These are phyloP conservation scores for Geodia barretti DNA, from an alignment of 37 sponge, comb jelly and placozoan species.

Conservation along the genomic window DNA sequence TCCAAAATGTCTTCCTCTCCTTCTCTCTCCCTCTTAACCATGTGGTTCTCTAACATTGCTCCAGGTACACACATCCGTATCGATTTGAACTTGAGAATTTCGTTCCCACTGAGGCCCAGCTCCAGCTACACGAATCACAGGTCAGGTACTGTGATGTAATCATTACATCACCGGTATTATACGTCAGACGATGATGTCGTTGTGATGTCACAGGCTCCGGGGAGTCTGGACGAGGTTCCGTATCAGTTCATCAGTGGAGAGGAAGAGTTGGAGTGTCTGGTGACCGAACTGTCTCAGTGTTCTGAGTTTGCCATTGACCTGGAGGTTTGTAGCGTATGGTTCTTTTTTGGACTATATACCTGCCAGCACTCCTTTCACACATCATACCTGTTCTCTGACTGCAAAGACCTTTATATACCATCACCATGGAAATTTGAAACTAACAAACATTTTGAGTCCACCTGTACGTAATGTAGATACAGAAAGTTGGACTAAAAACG, in stretches of 20 bases:
- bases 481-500: too few relatives aligned
- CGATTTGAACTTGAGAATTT: conserved; percentile 59
- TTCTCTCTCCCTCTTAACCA: too few relatives aligned
- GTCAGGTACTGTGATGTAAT: conserved; percentile 17
- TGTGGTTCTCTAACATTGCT: neutral
- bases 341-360: neutral
- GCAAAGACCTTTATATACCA: too few relatives aligned
- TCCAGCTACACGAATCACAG: conserved; percentile 46
- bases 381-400: too few relatives aligned
- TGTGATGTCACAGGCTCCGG: conserved; percentile 24
- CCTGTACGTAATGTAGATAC: too few relatives aligned
- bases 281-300: conserved; percentile 40
- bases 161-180: neutral
- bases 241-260: conserved; percentile 52
- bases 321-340: conserved; percentile 80
- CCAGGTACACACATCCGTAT: conserved; percentile 61
- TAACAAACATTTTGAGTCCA: too few relatives aligned
- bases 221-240: conserved; percentile 73
- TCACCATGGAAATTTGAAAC: too few relatives aligned
- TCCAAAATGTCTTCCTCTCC: too few relatives aligned
- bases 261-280: conserved; percentile 66
- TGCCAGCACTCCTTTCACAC: too few relatives aligned
- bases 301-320: conserved; percentile 90
- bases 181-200: neutral
- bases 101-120: conserved; percentile 41